Evolutionary conservation across 2,888 invertebrate species (phyloP), one percentile per base, ranked within the genome.

Genomic region (Eristalis pertinax): DNA sequence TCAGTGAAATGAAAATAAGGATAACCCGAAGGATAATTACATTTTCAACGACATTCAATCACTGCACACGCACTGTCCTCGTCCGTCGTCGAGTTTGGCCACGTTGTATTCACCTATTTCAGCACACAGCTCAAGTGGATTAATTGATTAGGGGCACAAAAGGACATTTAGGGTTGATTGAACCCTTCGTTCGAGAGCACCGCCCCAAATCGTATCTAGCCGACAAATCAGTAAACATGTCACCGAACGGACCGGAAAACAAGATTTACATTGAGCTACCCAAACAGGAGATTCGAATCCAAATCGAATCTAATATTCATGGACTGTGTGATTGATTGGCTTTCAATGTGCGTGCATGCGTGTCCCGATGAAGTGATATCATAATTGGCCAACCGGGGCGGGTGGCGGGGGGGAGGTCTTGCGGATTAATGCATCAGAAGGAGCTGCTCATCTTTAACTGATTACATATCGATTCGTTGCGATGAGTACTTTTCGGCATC

Each of bases 151-250:
- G 5, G 29, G 32, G 41, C 19, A 62, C 13, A 70, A 58, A 58
- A 22, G 58, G 22, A 62, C n/a, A 41, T 62, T 62, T 41, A 26
- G 63, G 32, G 63, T 32, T 43, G 63, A 63, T 22, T 43, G 73
- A 73, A 63, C 73, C 29, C 10, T 10, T 10, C 32, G 29, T 29
- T 29, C 29, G 29, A 29, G 4, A 29, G 29, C 19, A n/a, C 15
- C 8, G 15, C 11, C 2, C 3, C 29, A 15, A 10, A 7, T 35
- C 26, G 29, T 38, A 29, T 63, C 50, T 50, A 8, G 5, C 8
- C 50, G 19, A 41, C 62, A 41, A 62, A 72, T 41, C 38, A 41
- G 62, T 26, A 29, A 41, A 60, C 38, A 62, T 26, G 35, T 19
- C 41, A 63, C 15, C 35, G 62, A 26, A 38, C 62, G 60, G 35